A percentile compares a stretch with the other conserved stretches of the same genome.
These are phyloP conservation scores for Pseudeuparius sepicola DNA, from an alignment of 2,888 invertebrate species.

Conservation along the genomic window DNA sequence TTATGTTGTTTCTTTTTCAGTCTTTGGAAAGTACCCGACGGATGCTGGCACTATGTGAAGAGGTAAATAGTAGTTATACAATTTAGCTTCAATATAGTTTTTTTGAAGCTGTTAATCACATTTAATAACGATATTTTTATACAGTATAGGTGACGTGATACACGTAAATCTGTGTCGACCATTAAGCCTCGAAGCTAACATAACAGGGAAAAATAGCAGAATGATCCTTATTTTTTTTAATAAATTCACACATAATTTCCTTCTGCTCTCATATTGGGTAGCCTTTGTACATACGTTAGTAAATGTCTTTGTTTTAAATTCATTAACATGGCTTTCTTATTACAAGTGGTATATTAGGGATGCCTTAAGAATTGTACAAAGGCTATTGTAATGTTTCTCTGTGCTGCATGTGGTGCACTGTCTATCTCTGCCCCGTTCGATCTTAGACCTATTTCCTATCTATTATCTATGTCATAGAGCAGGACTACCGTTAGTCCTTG, in stretches of 20 bases:
- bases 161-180: no score
- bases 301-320: no score
- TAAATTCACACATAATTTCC: slow-evolving; percentile 1
- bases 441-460: slow-evolving; percentile 14
- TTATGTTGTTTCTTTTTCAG: slow-evolving; percentile 53
- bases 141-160: no score
- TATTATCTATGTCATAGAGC: slow-evolving; percentile 22
- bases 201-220: no score
- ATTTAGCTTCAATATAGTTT: not conserved
- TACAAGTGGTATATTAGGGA: no score
- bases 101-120: no score
- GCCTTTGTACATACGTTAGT: slow-evolving; percentile 10
- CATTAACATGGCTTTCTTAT: no score
- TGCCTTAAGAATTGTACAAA: no score
- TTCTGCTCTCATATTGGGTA: not conserved
- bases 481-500: slow-evolving; percentile 34
- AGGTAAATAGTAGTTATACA: slow-evolving; percentile 58
- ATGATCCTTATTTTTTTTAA: not conserved
- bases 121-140: no score
- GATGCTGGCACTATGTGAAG: slow-evolving; percentile 87
- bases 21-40: slow-evolving; percentile 86
- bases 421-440: slow-evolving; percentile 29
- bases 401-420: slow-evolving; percentile 35
- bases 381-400: slow-evolving; percentile 30
- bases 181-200: no score